Evolutionary conservation across 2,113 vertebrate species (phyloP), one percentile per base, ranked within the genome.

Genomic region (Oryzias celebensis): DNA sequence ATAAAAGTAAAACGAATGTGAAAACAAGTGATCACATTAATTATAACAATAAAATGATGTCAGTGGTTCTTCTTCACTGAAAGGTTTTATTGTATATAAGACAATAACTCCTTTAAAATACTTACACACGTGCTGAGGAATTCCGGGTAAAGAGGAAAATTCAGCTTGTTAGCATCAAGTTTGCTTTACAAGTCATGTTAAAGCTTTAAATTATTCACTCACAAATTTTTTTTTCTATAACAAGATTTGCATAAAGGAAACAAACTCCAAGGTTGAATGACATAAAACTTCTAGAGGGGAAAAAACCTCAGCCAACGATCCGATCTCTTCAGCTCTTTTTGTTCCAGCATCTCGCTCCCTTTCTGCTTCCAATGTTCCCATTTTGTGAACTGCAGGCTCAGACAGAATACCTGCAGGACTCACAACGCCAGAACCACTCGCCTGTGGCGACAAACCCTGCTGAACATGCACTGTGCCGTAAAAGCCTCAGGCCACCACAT

Each of bases 321-420:
- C 49, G 16, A 66, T 80, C 49, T 64, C 48, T 48, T 10, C 24
- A 10, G 66, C 23, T 74, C 28, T 36, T 10, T 36, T 13, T 56
- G 53, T 44, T 4, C 7, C 28, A 14, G 16, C 14, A 23, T 13
- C 10, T 10, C 26, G 20, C 3, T 62, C 31, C 24, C 17, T 46
- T 49, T 64, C 46, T 31, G 43, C 53, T 42, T 62, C 63, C 44
- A 62, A 52, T 73, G 68, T 75, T 77, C 47, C 46, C 62, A 54
- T 73, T 63, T 62, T 71, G 8, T 68, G 68, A 80, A 52, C 48
- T 68, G 65, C 26, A 53, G 12, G 41, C n/a, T 73, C 43, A 72
- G 71, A 62, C 73, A 71, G 58, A 61, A 79, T 75, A 71, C 58
- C 55, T 69, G 59, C 70, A 73, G 55, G 18, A 31, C 1, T 31